A percentile compares a stretch with the other conserved stretches of the same genome.
These are phyloP conservation scores for Pollenia labialis DNA, from an alignment of 2,888 invertebrate species.

Conservation along the genomic window DNA sequence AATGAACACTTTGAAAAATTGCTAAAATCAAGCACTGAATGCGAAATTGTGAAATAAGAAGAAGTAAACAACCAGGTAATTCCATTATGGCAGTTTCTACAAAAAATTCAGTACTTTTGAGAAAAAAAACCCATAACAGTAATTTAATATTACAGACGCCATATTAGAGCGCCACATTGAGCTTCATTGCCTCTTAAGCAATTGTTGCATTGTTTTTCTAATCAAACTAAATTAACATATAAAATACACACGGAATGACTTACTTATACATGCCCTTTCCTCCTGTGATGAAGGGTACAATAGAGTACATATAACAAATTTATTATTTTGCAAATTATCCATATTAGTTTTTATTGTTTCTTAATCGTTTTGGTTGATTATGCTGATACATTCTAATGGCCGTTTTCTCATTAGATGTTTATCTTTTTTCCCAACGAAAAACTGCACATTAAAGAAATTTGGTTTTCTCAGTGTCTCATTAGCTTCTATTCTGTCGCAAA, in stretches of 20 bases:
- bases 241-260: background rate
- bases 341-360: background rate
- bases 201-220: too few species aligned
- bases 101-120: background rate
- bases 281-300: too few species aligned
- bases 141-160: constrained; percentile 6
- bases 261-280: too few species aligned
- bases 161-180: constrained; percentile 10
- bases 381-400: background rate
- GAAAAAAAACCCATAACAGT: background rate
- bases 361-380: background rate
- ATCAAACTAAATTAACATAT: background rate
- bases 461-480: too few species aligned
- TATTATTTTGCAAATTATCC: constrained; percentile 18
- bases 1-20: constrained; percentile 7
- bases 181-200: background rate
- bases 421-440: too few species aligned
- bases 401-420: too few species aligned
- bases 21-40: constrained; percentile 40
- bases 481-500: too few species aligned
- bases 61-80: constrained; percentile 38
- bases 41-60: constrained; percentile 11
- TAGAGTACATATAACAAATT: background rate
- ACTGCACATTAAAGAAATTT: too few species aligned
- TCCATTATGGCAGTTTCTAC: constrained; percentile 12